A percentile compares a stretch with the other conserved stretches of the same genome.
Evolutionary conservation across 2,113 vertebrate genomes (phyloP).

Genomic region (Cyanoderma ruficeps): DNA sequence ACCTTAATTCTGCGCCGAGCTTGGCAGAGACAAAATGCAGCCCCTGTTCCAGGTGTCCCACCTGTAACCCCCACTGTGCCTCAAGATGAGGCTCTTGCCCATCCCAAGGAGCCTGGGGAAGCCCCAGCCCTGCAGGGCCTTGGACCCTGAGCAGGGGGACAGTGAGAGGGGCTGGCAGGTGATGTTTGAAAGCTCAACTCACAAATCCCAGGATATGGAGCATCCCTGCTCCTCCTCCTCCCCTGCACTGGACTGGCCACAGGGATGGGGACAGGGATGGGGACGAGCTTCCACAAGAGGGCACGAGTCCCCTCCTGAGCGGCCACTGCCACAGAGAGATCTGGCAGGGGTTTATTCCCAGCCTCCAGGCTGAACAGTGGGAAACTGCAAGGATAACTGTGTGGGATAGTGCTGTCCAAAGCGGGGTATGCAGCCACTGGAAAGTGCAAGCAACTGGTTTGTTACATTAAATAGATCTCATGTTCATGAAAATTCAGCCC

Average conservation of each 20-base stretch:
- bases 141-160: background rate
- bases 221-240: background rate
- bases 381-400: rapidly evolving
- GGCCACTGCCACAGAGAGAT: background rate
- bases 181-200: background rate
- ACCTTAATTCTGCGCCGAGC: background rate
- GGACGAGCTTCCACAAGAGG: conserved; percentile 37
- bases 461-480: background rate
- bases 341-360: background rate
- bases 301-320: background rate
- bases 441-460: background rate
- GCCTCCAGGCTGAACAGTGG: background rate
- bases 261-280: background rate
- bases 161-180: background rate
- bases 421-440: background rate
- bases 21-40: background rate
- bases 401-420: background rate
- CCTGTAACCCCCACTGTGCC: background rate
- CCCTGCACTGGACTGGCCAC: background rate
- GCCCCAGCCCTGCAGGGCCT: background rate
- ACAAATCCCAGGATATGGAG: background rate
- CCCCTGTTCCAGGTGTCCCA: background rate
- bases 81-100: background rate
- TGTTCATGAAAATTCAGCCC: background rate
- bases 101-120: rapidly evolving